Evolutionary conservation across 2,797 vertebrate genomes (phyloP).

Genomic region (Lepidocolaptes lacrymiger): DNA sequence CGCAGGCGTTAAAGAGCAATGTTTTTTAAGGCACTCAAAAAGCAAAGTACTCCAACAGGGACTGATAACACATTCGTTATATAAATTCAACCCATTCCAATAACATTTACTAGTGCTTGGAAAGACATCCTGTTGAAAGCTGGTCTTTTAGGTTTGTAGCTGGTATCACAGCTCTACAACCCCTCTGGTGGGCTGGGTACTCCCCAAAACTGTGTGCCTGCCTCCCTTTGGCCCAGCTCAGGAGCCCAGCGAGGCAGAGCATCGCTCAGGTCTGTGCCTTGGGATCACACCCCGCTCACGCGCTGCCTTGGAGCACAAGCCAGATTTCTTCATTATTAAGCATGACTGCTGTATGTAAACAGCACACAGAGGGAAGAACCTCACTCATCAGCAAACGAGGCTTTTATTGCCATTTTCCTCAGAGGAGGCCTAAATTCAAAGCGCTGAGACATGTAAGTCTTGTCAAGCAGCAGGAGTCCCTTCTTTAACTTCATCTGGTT

Average conservation of each 20-base stretch:
- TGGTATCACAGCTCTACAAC: not conserved
- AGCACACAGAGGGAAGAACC: conserved; percentile 30
- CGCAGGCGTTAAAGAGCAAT: not conserved
- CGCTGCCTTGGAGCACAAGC: not conserved
- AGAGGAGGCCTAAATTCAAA: conserved; percentile 64
- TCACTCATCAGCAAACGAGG: not conserved
- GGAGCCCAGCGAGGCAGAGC: not conserved
- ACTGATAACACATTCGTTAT: not conserved
- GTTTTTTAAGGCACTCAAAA: conserved; percentile 34
- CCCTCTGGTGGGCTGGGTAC: not conserved
- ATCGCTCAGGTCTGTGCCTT: not conserved
- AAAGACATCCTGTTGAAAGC: conserved; percentile 27
- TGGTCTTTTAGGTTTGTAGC: not conserved
- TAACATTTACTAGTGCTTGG: conserved; percentile 13
- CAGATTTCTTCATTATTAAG: conserved; percentile 4
- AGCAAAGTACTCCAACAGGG: not conserved
- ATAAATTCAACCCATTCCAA: conserved; percentile 10
- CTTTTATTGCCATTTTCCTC: conserved; percentile 58
- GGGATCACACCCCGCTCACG: not conserved
- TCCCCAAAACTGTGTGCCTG: not conserved
- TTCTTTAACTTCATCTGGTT: conserved; percentile 50
- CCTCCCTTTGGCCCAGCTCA: not conserved
- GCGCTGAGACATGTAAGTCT: conserved; percentile 56
- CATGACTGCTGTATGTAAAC: conserved; percentile 37
- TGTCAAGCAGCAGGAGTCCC: conserved; percentile 66